Conservation (phyloP, 2,797 vertebrate genomes). For the Tinamus major region DNA sequence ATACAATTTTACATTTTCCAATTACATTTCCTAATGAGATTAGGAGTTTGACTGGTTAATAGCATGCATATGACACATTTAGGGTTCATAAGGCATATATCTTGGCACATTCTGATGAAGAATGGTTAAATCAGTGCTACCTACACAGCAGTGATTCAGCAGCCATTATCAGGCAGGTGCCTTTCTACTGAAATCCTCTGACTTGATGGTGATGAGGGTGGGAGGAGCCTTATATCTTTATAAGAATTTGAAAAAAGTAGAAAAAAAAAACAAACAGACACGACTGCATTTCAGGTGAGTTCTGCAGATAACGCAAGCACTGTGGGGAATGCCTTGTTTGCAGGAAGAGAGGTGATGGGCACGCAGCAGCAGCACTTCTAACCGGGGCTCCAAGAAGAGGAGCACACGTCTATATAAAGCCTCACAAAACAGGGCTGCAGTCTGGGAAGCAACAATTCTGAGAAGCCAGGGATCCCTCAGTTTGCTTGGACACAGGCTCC, state of each 20-base stretch:
- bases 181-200: neutral
- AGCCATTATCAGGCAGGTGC: neutral
- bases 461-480: neutral
- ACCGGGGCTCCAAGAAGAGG: neutral
- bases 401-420: neutral
- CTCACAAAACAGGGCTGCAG: neutral
- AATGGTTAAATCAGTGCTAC: neutral
- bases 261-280: neutral
- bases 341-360: neutral
- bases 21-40: conserved; percentile 50
- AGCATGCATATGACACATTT: conserved; percentile 8
- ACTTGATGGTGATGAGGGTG: neutral
- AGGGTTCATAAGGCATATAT: neutral
- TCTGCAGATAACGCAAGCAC: neutral
- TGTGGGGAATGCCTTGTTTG: neutral
- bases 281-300: neutral
- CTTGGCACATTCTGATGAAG: conserved; percentile 1
- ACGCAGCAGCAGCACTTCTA: neutral
- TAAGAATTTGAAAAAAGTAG: neutral
- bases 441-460: neutral
- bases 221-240: neutral
- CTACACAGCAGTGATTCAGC: neutral
- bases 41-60: conserved; percentile 18
- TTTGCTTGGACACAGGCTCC: neutral
- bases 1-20: conserved; percentile 54